These are phyloP conservation scores for Catharus minimus DNA, from an alignment of 2,113 vertebrate species.

Conservation along the genomic window DNA sequence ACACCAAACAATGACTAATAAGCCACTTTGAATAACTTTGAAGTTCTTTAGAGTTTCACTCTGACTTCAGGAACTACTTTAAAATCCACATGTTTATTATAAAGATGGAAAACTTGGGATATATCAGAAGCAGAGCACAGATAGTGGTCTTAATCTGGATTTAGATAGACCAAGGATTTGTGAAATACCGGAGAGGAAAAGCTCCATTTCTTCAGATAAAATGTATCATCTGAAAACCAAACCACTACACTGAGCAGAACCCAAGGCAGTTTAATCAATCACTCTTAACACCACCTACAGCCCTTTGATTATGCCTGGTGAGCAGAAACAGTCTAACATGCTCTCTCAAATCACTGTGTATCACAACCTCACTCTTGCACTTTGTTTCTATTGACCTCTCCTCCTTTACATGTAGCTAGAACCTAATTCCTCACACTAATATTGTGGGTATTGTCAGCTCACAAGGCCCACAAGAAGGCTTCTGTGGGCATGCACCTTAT, in stretches of 20 bases:
- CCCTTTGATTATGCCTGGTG: neutral
- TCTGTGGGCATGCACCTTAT: neutral
- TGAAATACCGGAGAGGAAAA: neutral
- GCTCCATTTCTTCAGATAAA: neutral
- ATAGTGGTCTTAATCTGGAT: neutral
- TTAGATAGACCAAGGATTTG: slow-evolving; percentile 1
- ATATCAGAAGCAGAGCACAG: neutral
- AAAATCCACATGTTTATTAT: neutral
- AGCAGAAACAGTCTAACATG: neutral
- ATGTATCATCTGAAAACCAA: neutral
- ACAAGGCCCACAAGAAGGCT: neutral
- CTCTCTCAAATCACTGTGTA: neutral
- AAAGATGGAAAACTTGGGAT: neutral
- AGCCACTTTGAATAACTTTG: neutral
- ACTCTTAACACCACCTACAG: neutral
- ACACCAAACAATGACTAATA: neutral
- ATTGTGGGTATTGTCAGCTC: neutral
- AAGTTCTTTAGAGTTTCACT: neutral
- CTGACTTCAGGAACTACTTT: neutral
- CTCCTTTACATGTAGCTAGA: neutral
- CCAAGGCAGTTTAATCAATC: neutral
- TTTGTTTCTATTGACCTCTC: neutral
- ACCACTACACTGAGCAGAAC: neutral
- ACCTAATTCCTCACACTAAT: neutral
- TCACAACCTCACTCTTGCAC: neutral